Evolutionary conservation across 2,113 vertebrate genomes (phyloP).

Genomic region (Pterocles burchelli): DNA sequence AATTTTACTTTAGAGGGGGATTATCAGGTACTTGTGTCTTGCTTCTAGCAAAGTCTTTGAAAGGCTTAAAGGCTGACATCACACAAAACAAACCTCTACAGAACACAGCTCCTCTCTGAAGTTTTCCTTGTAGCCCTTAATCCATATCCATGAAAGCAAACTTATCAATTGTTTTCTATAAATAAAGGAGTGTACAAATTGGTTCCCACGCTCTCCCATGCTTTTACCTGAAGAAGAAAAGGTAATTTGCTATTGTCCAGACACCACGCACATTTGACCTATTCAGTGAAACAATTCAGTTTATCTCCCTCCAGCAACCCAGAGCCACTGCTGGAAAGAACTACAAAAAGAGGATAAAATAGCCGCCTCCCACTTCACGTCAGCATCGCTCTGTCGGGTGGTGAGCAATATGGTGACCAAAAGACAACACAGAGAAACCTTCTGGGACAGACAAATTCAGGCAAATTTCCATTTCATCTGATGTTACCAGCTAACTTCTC

Average conservation of each 20-base stretch:
- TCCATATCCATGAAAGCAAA: not conserved
- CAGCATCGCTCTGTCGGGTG: not conserved
- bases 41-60: constrained; percentile 34
- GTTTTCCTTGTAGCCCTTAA: constrained; percentile 4
- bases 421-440: not conserved
- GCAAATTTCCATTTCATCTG: not conserved
- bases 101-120: constrained; percentile 10
- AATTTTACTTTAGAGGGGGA: constrained; percentile 4
- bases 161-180: not conserved
- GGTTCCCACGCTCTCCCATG: not conserved
- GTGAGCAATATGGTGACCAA: not conserved
- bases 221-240: not conserved
- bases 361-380: not conserved
- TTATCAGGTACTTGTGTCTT: not conserved
- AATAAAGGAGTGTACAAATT: not conserved
- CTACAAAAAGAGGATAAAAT: not conserved
- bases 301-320: not conserved
- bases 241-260: not conserved
- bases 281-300: not conserved
- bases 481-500: not conserved
- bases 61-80: constrained; percentile 35
- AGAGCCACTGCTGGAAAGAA: not conserved
- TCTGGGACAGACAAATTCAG: not conserved
- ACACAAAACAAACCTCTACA: not conserved
- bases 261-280: not conserved